These are phyloP conservation scores for Patella pellucida DNA, from an alignment of 2,888 invertebrate species.

Conservation along the genomic window DNA sequence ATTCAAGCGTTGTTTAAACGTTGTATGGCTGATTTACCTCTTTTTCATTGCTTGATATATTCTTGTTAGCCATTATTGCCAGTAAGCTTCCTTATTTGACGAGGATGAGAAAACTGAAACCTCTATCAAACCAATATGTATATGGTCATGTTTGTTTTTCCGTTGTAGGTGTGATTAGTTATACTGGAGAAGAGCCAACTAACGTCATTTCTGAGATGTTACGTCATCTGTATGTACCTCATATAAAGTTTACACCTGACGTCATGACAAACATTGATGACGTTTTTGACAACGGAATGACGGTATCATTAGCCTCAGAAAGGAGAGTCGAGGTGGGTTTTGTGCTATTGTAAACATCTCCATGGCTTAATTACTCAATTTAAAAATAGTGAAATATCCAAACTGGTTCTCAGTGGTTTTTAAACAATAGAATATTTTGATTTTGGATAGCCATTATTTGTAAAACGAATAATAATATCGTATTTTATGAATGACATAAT, in stretches of 20 bases:
- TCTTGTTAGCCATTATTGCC: no score
- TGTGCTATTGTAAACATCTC: not conserved
- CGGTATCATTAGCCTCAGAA: not conserved
- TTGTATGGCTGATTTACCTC: no score
- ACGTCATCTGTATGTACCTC: conserved; percentile 23
- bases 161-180: conserved; percentile 36
- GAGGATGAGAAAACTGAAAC: no score
- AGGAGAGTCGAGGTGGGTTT: conserved; percentile 21
- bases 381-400: not conserved
- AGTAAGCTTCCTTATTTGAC: no score
- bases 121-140: no score
- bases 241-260: conserved; percentile 27
- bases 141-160: not conserved
- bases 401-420: not conserved
- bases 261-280: conserved; percentile 10
- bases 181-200: conserved; percentile 29
- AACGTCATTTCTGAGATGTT: conserved; percentile 25
- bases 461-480: not conserved
- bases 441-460: conserved; percentile 15
- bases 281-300: conserved; percentile 5
- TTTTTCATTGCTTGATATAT: no score
- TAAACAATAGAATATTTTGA: not conserved
- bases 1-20: no score
- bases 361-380: not conserved
- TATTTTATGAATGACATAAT: no score